Evolutionary conservation across 2,113 vertebrate genomes (phyloP).

Genomic region (Lichenostomus cassidix): DNA sequence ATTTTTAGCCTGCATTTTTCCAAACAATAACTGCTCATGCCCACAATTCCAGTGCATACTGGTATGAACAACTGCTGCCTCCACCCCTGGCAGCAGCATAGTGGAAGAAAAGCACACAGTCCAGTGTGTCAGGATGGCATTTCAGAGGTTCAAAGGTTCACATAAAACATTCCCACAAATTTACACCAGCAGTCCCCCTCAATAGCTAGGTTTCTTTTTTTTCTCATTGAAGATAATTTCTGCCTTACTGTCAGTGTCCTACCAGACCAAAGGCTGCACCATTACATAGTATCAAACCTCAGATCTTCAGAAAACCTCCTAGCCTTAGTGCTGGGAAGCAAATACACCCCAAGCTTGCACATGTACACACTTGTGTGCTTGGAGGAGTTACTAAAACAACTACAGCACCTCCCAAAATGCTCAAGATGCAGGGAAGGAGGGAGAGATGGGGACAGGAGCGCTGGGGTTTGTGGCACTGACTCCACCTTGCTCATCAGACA

Average conservation of each 20-base stretch:
- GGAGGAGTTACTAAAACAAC: not conserved
- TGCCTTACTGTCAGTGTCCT: not conserved
- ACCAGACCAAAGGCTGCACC: not conserved
- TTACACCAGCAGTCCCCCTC: not conserved
- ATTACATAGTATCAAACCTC: not conserved
- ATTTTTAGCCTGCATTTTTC: not conserved
- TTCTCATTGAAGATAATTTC: not conserved
- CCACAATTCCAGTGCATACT: not conserved
- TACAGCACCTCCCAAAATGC: not conserved
- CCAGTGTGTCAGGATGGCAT: not conserved
- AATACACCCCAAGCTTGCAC: not conserved
- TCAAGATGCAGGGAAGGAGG: not conserved
- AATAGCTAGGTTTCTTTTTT: not conserved
- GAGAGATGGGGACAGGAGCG: not conserved
- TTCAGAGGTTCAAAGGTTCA: not conserved
- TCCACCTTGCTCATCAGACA: conserved; percentile 40
- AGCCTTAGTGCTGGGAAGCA: not conserved
- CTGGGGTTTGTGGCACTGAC: not conserved
- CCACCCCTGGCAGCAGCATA: not conserved
- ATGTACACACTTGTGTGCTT: not conserved
- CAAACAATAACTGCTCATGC: not conserved
- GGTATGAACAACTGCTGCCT: not conserved
- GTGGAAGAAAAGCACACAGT: not conserved
- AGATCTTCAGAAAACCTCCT: not conserved
- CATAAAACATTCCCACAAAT: not conserved